These are phyloP conservation scores for Petrocephalus zakoni DNA, from an alignment of 2,113 vertebrate genomes.

Conservation along the genomic window DNA sequence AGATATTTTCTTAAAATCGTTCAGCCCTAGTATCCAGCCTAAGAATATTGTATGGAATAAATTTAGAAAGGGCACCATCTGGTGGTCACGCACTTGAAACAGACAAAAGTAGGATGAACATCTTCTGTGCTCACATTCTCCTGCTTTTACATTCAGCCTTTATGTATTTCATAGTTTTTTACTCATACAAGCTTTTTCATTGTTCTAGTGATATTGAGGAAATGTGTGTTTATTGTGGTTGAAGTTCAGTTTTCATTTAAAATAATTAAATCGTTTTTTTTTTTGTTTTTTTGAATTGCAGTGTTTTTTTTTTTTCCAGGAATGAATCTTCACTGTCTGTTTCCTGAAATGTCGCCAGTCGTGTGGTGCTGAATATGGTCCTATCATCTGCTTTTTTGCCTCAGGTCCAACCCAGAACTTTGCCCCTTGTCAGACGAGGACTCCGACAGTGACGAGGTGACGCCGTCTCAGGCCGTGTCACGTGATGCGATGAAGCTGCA, in stretches of 20 bases:
- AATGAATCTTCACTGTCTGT: background rate
- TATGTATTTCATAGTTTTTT: background rate
- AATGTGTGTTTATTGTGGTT: background rate
- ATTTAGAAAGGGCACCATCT: too few relatives aligned
- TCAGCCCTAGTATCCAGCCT: too few relatives aligned
- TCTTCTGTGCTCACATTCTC: background rate
- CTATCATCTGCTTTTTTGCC: background rate
- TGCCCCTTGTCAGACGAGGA: slow-evolving; percentile 58
- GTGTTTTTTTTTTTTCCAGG: too few relatives aligned
- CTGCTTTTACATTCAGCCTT: background rate
- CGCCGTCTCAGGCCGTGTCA: slow-evolving; percentile 64
- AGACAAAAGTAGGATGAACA: background rate
- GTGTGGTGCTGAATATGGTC: background rate
- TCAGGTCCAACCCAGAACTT: slow-evolving; percentile 62
- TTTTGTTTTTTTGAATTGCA: too few relatives aligned
- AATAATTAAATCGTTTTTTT: too few relatives aligned
- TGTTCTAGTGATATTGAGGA: background rate
- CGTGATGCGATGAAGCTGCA: slow-evolving; percentile 58
- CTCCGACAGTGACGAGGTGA: slow-evolving; percentile 62
- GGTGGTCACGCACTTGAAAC: background rate
- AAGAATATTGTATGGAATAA: too few relatives aligned
- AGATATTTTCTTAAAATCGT: too few relatives aligned
- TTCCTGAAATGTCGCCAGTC: background rate
- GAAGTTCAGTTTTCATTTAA: too few relatives aligned
- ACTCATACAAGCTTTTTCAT: background rate